phyloP scores from a whole-genome alignment of 2,797 vertebrate genomes.

The Saxicola maurus region DNA sequence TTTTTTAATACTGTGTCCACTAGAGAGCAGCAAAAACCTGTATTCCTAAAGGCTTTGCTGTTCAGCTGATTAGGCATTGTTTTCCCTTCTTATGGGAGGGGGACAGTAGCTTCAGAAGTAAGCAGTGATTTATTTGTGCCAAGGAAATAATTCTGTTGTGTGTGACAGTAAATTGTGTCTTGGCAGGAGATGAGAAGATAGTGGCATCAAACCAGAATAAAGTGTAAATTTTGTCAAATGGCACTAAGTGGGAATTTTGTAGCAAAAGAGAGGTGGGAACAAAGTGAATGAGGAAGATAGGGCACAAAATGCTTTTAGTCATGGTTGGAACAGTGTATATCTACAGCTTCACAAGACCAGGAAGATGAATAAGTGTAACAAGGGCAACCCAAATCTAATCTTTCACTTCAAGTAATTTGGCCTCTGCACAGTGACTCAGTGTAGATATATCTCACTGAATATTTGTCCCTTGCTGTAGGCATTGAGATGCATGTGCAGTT shows the following conservation, averaged over 20 bases:
- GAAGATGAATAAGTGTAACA: background rate
- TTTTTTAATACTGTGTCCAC: background rate
- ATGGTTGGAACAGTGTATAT: background rate
- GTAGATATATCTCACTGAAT: background rate
- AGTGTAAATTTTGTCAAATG: background rate
- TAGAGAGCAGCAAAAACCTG: constrained; percentile 26
- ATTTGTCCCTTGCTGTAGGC: background rate
- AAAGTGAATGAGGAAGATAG: background rate
- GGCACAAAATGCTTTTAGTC: background rate
- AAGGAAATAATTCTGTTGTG: fast-evolving
- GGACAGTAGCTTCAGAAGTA: background rate
- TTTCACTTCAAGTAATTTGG: background rate
- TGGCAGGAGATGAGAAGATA: background rate
- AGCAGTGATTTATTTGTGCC: fast-evolving
- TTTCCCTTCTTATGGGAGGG: background rate
- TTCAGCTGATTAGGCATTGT: background rate
- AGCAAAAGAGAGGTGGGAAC: background rate
- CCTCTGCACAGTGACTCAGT: background rate
- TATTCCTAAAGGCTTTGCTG: background rate
- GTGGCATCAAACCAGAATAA: background rate
- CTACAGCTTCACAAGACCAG: background rate
- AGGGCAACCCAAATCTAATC: background rate
- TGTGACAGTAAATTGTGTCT: background rate
- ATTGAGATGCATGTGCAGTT: background rate
- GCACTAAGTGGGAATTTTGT: background rate